Percentiles rank a stretch among this genome's conserved stretches.
Evolutionary conservation across 2,113 vertebrate genomes (phyloP).

Genomic region (Pachyramphus minor): DNA sequence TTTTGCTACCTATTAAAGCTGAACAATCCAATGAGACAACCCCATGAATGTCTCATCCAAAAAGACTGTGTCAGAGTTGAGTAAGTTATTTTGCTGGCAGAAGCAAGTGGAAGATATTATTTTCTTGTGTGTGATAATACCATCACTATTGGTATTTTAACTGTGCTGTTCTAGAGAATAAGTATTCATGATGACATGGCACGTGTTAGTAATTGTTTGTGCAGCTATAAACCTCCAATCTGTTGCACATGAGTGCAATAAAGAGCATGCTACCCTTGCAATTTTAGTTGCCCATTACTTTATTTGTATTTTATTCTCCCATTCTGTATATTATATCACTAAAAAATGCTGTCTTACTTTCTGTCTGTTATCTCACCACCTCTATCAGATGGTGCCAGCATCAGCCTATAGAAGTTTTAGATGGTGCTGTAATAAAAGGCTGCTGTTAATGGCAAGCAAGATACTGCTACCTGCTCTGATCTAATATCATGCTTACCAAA

Average conservation of each 20-base stretch:
- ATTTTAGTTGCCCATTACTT: neutral
- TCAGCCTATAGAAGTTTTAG: neutral
- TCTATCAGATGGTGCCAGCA: neutral
- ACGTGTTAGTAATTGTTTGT: neutral
- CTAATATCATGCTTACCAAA: neutral
- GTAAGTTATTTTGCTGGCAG: neutral
- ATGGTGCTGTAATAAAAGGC: neutral
- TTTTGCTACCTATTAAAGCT: neutral
- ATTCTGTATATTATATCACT: neutral
- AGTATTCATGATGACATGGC: neutral
- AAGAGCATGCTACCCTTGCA: neutral
- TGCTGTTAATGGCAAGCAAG: neutral
- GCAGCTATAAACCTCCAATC: neutral
- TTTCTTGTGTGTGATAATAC: neutral
- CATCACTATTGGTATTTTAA: neutral
- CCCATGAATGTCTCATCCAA: neutral
- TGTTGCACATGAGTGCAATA: neutral
- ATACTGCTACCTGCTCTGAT: neutral
- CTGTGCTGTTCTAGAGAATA: neutral
- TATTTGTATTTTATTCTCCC: neutral
- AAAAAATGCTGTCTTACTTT: neutral
- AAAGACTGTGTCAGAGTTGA: neutral
- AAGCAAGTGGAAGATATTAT: neutral
- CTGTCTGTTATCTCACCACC: neutral
- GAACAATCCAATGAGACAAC: neutral